A percentile compares a stretch with the other conserved stretches of the same genome.
Evolutionary conservation across 1,140 invertebrate genomes (phyloP).

Genomic region (Harpegnathos saltator): DNA sequence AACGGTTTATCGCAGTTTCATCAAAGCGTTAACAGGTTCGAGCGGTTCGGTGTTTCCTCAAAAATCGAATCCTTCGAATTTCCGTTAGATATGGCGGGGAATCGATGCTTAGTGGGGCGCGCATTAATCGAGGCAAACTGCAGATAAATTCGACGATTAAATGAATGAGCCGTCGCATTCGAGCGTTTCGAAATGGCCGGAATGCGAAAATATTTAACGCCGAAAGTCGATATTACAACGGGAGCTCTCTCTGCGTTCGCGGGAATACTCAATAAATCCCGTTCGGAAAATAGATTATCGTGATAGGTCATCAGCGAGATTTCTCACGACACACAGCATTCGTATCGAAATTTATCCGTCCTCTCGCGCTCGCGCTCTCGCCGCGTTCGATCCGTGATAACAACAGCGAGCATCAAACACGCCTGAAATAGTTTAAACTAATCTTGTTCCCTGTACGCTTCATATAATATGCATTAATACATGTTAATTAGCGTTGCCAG

Average conservation of each 20-base stretch:
- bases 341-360: slow-evolving; percentile 46
- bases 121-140: slow-evolving; percentile 28
- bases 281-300: slow-evolving; percentile 58
- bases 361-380: not conserved
- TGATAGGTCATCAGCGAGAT: slow-evolving; percentile 55
- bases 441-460: slow-evolving; percentile 18
- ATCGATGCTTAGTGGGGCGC: slow-evolving; percentile 14
- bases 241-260: slow-evolving; percentile 36
- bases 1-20: not conserved
- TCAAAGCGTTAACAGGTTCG: not conserved
- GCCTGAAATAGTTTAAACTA: slow-evolving; percentile 48
- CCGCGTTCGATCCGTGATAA: not conserved
- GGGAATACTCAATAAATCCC: slow-evolving; percentile 46
- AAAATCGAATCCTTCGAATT: slow-evolving; percentile 2
- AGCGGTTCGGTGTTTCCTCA: not conserved
- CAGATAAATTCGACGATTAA: slow-evolving; percentile 53
- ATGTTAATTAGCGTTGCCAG: slow-evolving; percentile 55
- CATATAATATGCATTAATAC: slow-evolving; percentile 37
- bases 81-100: slow-evolving; percentile 7
- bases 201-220: slow-evolving; percentile 52
- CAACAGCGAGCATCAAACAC: slow-evolving; percentile 46
- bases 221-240: slow-evolving; percentile 44
- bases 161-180: slow-evolving; percentile 25
- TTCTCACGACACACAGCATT: slow-evolving; percentile 50
- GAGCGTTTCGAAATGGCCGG: slow-evolving; percentile 41